Conservation (phyloP, 2,797 vertebrate species). For the Cetoscarus ocellatus region DNA sequence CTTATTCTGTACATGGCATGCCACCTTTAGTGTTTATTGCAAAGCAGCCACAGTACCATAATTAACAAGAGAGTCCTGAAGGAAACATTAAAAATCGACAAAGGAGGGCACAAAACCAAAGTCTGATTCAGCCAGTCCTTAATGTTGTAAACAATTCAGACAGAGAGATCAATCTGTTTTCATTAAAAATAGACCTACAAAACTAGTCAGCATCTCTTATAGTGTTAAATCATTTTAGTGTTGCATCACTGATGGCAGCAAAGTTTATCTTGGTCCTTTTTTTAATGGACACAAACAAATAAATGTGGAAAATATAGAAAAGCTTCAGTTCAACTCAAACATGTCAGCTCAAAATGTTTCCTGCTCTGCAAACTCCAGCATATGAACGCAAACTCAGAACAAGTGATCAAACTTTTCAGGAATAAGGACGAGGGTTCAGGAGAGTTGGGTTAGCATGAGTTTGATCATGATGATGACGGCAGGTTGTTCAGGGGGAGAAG, state of each 20-base stretch:
- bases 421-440: not conserved
- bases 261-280: slow-evolving; percentile 14
- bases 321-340: slow-evolving; percentile 50
- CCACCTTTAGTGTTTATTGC: slow-evolving; percentile 25
- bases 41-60: slow-evolving; percentile 51
- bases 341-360: slow-evolving; percentile 36
- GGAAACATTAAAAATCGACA: slow-evolving; percentile 5
- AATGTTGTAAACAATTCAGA: slow-evolving; percentile 36
- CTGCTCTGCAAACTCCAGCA: slow-evolving; percentile 31
- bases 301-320: slow-evolving; percentile 38
- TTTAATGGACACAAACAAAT: slow-evolving; percentile 1
- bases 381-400: not conserved
- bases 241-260: slow-evolving; percentile 21
- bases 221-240: slow-evolving; percentile 24
- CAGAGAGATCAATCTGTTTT: slow-evolving; percentile 39
- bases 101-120: slow-evolving; percentile 1
- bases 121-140: slow-evolving; percentile 19
- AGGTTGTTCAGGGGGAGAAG: slow-evolving; percentile 3
- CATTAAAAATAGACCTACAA: slow-evolving; percentile 60
- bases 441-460: not conserved
- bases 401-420: not conserved
- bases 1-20: slow-evolving; percentile 21
- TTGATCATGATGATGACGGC: not conserved
- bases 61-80: slow-evolving; percentile 11
- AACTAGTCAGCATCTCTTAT: slow-evolving; percentile 49